Evolutionary conservation across 2,888 invertebrate genomes (phyloP).

Genomic region (Bugula neritina): DNA sequence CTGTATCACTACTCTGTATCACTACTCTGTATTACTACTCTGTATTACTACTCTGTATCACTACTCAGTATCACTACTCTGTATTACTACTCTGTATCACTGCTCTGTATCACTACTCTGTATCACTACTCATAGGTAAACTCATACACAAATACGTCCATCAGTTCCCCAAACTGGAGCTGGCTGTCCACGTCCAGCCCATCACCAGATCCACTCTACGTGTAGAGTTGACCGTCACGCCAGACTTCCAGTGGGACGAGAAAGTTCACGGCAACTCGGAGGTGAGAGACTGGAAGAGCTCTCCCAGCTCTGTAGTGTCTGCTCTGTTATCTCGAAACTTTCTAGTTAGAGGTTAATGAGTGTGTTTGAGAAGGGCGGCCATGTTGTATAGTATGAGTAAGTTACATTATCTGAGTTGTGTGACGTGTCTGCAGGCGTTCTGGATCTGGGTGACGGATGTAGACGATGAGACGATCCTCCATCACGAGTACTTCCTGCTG

Average conservation of each 20-base stretch:
- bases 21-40: neutral
- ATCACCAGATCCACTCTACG: conserved; percentile 81
- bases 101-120: neutral
- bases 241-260: conserved; percentile 99
- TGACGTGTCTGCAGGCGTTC: conserved; percentile 58
- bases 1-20: neutral
- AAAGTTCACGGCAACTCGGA: conserved; percentile 69
- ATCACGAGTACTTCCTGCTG: conserved; percentile 89
- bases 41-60: no score
- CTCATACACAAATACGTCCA: conserved; percentile 92
- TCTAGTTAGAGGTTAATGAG: no score
- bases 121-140: conserved; percentile 32
- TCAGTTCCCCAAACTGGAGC: conserved; percentile 83
- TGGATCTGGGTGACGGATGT: conserved; percentile 64
- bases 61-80: no score
- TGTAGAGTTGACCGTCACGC: conserved; percentile 92
- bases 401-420: no score
- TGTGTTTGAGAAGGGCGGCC: no score
- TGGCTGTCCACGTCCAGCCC: conserved; percentile 95
- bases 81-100: neutral
- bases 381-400: no score
- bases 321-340: no score
- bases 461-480: conserved; percentile 67
- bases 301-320: neutral
- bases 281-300: no score